Base-by-base conservation (phyloP, 2,797 vertebrate genomes). In the Limnodromus scolopaceus region DNA sequence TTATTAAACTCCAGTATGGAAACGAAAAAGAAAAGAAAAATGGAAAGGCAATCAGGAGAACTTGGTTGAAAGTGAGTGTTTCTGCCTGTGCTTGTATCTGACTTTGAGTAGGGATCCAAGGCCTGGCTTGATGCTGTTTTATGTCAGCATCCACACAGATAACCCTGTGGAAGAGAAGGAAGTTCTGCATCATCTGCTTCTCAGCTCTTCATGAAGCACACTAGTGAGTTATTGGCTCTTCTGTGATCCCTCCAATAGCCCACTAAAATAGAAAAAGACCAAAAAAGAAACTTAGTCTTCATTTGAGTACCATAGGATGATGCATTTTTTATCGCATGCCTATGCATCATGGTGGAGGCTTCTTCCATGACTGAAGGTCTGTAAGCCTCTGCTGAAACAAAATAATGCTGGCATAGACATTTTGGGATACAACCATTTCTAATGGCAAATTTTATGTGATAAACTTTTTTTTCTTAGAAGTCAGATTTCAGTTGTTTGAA, bases 261-360 rank as follows among this genome's bases (percentile, higher is more conserved):
- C 57, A 27, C 12, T 48, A 55, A 81, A 93, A 53, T 3, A 71
- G 19, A 34, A 75, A 48, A 91, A 60, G 10, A 30, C 8, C 10
- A 36, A 79, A 54, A 63, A 75, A 71, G 6, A 53, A 34, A 46
- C 25, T 39, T 63, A 13, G 10, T 83, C 43, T 61, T 80, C 28
- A 46, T 27, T 55, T 64, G 51, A 36, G 11, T 32, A n/a, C 4
- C 1, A 1, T 17, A 51, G 22, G 53, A 61, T 13, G 14, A 25
- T 53, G 28, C 32, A 71, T 89, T 69, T 95, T 87, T 55, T 76
- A 10, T 60, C 7, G 1, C 1, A 0, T 58, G 41, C 30, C 36
- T 70, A 9, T 9, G 14, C 34, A 54, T 16, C 30, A 45, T 0
- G 0, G 45, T 63, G 23, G 9, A 88, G 30, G 19, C 10, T 9